Evolutionary conservation across 2,113 vertebrate genomes (phyloP).

Genomic region (Genyomyrus donnyi): DNA sequence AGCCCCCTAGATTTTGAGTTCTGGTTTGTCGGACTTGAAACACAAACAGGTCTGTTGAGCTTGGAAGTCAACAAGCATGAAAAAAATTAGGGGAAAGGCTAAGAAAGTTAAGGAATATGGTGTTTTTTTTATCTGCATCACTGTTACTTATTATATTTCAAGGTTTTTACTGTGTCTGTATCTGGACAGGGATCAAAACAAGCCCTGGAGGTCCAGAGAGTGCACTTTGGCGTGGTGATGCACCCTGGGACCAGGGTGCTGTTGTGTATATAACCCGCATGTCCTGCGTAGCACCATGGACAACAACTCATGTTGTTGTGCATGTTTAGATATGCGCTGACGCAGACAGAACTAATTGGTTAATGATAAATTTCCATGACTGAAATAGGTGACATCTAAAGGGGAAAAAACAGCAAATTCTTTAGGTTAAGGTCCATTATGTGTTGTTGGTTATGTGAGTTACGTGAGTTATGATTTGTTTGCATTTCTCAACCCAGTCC

Average conservation of each 20-base stretch:
- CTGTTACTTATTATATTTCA: slow-evolving; percentile 7
- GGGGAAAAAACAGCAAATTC: not conserved
- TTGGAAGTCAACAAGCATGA: not conserved
- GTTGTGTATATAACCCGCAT: not conserved
- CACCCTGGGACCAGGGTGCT: not conserved
- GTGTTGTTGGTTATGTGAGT: not conserved
- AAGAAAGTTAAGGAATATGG: not conserved
- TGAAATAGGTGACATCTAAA: not conserved
- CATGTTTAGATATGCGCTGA: not conserved
- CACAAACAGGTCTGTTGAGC: not conserved
- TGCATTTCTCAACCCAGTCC: not conserved
- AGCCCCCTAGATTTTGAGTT: not conserved
- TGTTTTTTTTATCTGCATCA: not conserved
- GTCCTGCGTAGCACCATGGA: not conserved
- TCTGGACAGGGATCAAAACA: not conserved
- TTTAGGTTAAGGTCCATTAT: not conserved
- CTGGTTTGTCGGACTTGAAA: not conserved
- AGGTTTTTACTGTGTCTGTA: not conserved
- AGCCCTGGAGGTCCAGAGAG: not conserved
- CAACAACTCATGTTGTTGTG: not conserved
- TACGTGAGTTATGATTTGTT: not conserved
- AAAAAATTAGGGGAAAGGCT: not conserved
- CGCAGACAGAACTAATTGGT: not conserved
- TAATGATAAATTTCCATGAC: not conserved
- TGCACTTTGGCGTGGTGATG: not conserved